phyloP scores from a whole-genome alignment of 2,113 vertebrate genomes.

The Oreochromis tanganicae region DNA sequence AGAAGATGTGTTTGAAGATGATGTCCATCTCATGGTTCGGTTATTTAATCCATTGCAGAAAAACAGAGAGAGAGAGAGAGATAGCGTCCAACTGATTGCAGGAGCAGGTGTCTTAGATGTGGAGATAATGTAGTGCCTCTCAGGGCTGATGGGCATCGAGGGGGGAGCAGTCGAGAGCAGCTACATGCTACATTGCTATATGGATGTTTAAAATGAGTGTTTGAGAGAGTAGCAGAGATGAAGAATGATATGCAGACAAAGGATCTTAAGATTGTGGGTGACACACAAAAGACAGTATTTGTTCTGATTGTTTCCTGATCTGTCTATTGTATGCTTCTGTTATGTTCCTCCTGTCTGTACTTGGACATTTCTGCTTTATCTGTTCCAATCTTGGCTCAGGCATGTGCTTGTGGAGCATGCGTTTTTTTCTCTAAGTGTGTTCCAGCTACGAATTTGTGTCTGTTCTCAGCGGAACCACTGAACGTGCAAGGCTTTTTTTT shows the following conservation, averaged over 20 bases:
- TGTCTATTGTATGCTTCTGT: conserved; percentile 15
- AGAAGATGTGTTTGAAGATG: conserved; percentile 41
- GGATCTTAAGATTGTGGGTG: background rate
- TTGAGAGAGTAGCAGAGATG: background rate
- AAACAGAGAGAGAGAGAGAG: background rate
- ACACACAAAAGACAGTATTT: background rate
- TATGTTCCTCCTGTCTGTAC: background rate
- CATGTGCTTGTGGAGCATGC: background rate
- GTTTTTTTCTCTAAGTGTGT: background rate
- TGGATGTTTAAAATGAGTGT: background rate
- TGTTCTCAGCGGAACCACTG: conserved; percentile 4
- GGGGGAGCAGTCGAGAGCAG: background rate
- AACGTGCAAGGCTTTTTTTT: background rate
- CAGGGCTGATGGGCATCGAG: conserved; percentile 26
- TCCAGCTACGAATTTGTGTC: conserved; percentile 39
- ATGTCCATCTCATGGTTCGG: conserved; percentile 43
- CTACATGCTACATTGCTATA: background rate
- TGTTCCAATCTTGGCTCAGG: background rate
- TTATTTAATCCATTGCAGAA: conserved; percentile 48
- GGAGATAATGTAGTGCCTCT: conserved; percentile 35
- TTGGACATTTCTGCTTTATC: conserved; percentile 5
- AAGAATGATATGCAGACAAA: background rate
- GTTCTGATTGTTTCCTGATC: conserved; percentile 14
- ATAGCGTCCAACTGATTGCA: conserved; percentile 33
- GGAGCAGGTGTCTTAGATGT: conserved; percentile 42